Conservation (phyloP, 2,888 invertebrate genomes). For the Oligia fasciuncula region DNA sequence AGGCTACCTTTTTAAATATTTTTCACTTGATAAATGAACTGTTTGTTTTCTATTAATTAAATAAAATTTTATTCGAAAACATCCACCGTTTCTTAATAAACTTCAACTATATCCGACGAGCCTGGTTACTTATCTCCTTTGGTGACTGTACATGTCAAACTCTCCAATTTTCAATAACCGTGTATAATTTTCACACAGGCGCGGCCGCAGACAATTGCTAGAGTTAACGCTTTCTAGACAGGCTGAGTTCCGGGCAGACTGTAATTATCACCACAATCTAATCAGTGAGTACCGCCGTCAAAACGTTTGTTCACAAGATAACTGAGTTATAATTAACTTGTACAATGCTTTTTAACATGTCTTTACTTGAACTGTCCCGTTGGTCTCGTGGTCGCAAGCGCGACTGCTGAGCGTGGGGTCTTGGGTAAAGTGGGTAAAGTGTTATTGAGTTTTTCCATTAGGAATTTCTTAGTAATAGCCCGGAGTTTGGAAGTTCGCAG, state of each 20-base stretch:
- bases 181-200: background rate
- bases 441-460: too few relatives aligned
- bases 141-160: background rate
- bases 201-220: slow-evolving; percentile 28
- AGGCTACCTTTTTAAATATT: background rate
- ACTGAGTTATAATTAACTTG: slow-evolving; percentile 47
- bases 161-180: background rate
- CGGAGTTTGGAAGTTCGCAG: too few relatives aligned
- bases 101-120: too few relatives aligned
- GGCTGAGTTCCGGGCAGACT: slow-evolving; percentile 46
- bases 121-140: too few relatives aligned
- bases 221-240: slow-evolving; percentile 55
- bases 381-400: too few relatives aligned
- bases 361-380: background rate
- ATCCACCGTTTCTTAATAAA: too few relatives aligned
- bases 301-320: slow-evolving; percentile 53
- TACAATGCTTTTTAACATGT: slow-evolving; percentile 7
- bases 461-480: too few relatives aligned
- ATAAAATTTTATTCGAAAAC: too few relatives aligned
- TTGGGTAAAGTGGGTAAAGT: too few relatives aligned
- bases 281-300: slow-evolving; percentile 49
- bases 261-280: slow-evolving; percentile 58
- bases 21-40: background rate
- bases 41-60: too few relatives aligned
- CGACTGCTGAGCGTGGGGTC: too few relatives aligned